Evolutionary conservation across 2,113 vertebrate species (phyloP), one percentile per base, ranked within the genome.

Genomic region (Ailurus styani): DNA sequence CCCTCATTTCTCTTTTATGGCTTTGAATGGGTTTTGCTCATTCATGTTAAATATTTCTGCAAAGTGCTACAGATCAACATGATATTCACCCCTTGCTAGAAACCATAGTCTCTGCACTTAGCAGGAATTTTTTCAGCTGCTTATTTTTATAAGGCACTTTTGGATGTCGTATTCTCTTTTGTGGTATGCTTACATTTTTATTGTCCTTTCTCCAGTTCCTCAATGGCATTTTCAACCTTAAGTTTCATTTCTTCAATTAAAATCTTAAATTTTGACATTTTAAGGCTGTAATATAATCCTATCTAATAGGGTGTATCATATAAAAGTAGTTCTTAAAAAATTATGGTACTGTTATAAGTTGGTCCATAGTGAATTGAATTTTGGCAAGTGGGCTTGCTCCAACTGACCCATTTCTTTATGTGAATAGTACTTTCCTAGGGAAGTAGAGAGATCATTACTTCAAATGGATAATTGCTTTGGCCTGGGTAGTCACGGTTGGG

Each of bases 271-370:
- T 62, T 94, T 54, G 81, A 29, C 18, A 64, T 62, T 25, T 64
- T 73, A 62, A 90, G 13, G 34, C 40, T 72, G 23, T 72, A 57
- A 62, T 90, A 45, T 75, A 92, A 78, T 70, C 50, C 4, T 17
- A 77, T 62, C 42, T 79, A 72, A 85, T 64, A 85, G 84, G 52
- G 54, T 54, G 7, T 73, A 31, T 81, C 7, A 13, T 50, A 9
- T 81, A 93, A 78, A 77, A 73, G 34, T 27, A 21, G 10, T 18
- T 72, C 66, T 79, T 86, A 34, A 34, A 72, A 90, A 75, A 23
- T 87, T 82, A 55, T 66, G 29, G 9, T 87, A 77, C 90, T 90
- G 90, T 91, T 82, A 90, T 90, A 75, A 75, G 83, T 87, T 82
- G 25, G 31, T 60, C 87, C 62, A 68, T 87, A 31, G 34, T 94